A percentile compares a stretch with the other conserved stretches of the same genome.
phyloP scores from a whole-genome alignment of 2,888 invertebrate species.

The Hoplodrina ambigua region DNA sequence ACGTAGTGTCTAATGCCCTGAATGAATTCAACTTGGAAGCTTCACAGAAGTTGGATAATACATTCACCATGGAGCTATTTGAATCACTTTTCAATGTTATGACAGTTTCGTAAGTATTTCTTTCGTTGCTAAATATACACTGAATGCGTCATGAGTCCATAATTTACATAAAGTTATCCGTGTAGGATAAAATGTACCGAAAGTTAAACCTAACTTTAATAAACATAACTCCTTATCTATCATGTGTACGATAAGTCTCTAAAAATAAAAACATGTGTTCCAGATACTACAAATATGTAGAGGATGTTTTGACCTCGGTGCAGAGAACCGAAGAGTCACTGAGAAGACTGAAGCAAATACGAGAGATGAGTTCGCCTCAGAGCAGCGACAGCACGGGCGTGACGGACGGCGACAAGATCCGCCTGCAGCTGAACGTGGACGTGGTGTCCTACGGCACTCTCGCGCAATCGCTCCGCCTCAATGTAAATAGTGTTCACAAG shows the following conservation, averaged over 20 bases:
- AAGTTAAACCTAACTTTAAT: conserved; percentile 29
- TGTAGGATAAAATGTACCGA: conserved; percentile 6
- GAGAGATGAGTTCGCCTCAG: conserved; percentile 90
- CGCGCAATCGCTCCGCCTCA: conserved; percentile 89
- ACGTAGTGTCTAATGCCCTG: conserved; percentile 91
- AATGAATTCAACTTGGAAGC: conserved; percentile 90
- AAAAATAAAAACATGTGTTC: conserved; percentile 56
- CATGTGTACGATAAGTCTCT: conserved; percentile 16
- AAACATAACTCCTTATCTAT: conserved; percentile 39
- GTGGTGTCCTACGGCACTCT: conserved; percentile 93
- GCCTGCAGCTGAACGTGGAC: conserved; percentile 96
- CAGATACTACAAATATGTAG: conserved; percentile 93
- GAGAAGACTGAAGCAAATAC: conserved; percentile 95
- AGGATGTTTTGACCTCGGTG: conserved; percentile 97
- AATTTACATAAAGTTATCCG: conserved; percentile 1
- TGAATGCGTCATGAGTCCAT: background rate
- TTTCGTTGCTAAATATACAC: background rate
- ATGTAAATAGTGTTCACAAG: conserved; percentile 90
- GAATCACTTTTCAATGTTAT: conserved; percentile 86
- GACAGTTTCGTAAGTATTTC: conserved; percentile 89
- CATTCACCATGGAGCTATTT: conserved; percentile 78
- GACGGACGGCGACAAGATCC: conserved; percentile 98
- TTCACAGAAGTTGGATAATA: conserved; percentile 76
- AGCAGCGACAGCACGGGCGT: conserved; percentile 90
- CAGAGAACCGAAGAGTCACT: conserved; percentile 98